phyloP scores from a whole-genome alignment of 2,797 vertebrate genomes.

The Coendou prehensilis region DNA sequence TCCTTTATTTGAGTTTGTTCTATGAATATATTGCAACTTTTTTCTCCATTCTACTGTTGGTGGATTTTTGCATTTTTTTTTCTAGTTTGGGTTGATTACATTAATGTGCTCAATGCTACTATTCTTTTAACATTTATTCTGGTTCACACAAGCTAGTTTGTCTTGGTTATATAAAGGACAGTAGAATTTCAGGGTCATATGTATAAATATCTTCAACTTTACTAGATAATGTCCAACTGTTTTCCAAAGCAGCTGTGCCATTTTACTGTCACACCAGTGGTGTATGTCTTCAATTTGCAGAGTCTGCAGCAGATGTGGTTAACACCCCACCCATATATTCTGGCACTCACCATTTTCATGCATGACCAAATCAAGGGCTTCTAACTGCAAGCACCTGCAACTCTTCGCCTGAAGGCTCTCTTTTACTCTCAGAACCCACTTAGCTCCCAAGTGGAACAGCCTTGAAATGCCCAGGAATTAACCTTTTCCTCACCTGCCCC shows the following conservation, averaged over 20 bases:
- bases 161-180: not conserved
- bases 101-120: not conserved
- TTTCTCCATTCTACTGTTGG: not conserved
- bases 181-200: not conserved
- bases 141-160: not conserved
- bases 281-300: not conserved
- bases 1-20: not conserved
- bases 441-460: not conserved
- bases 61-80: not conserved
- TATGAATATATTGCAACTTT: conserved; percentile 21
- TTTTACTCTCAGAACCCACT: conserved; percentile 14
- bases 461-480: conserved; percentile 39
- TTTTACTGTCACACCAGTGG: not conserved
- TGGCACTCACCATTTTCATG: conserved; percentile 52
- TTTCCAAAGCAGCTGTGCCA: conserved; percentile 7
- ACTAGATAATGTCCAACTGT: not conserved
- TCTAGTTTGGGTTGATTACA: not conserved
- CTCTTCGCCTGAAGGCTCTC: conserved; percentile 54
- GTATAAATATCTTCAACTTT: not conserved
- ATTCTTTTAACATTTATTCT: conserved; percentile 20
- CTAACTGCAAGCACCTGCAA: conserved; percentile 57
- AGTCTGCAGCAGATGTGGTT: not conserved
- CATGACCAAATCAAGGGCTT: conserved; percentile 55
- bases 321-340: not conserved
- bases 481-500: conserved; percentile 17